Evolutionary conservation across 2,797 vertebrate species (phyloP).

Genomic region (Prionace glauca): DNA sequence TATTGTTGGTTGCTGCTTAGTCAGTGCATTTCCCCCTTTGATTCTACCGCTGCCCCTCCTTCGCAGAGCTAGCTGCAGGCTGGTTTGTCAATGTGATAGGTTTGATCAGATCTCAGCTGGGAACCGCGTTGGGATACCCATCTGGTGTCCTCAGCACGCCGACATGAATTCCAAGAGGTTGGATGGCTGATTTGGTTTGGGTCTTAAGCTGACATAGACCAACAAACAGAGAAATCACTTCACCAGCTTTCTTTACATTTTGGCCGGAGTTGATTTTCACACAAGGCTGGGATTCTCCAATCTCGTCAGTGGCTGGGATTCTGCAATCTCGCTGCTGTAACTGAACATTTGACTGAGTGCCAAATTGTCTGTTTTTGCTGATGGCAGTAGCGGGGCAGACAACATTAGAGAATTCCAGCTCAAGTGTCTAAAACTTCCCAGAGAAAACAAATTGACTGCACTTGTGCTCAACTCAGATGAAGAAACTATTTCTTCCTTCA

Average conservation of each 20-base stretch:
- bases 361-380: too few relatives aligned
- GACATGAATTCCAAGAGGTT: not conserved
- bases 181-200: not conserved
- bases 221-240: not conserved
- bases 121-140: not conserved
- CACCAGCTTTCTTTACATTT: not conserved
- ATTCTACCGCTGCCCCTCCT: not conserved
- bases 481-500: not conserved
- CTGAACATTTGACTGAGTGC: too few relatives aligned
- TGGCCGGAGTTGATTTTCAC: not conserved
- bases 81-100: not conserved
- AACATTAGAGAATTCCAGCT: too few relatives aligned
- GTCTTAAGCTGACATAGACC: not conserved
- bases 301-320: too few relatives aligned
- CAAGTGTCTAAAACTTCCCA: not conserved
- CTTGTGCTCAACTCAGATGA: not conserved
- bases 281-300: too few relatives aligned
- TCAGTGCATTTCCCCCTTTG: not conserved
- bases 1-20: not conserved
- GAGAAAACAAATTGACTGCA: too few relatives aligned
- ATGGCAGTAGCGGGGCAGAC: too few relatives aligned
- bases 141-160: not conserved
- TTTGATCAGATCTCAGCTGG: not conserved
- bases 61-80: not conserved
- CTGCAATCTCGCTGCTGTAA: too few relatives aligned